Evolutionary conservation across 1,140 invertebrate species (phyloP).

Genomic region (Drosophila kepulauana): DNA sequence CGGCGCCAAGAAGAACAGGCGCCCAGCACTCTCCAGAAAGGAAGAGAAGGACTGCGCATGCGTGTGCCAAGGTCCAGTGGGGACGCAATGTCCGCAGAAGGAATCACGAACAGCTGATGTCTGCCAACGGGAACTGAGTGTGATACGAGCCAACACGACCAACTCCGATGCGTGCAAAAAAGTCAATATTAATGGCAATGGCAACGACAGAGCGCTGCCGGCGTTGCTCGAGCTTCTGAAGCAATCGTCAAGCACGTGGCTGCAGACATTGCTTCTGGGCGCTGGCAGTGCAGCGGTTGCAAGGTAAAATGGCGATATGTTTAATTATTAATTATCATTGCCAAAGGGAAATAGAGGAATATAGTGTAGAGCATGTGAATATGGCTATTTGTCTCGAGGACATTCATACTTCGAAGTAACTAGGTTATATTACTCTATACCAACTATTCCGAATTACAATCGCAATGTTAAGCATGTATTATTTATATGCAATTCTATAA

Average conservation of each 20-base stretch:
- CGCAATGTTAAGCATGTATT: too few species aligned
- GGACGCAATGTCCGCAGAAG: slow-evolving; percentile 52
- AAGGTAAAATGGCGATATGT: slow-evolving; percentile 43
- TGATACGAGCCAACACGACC: not conserved
- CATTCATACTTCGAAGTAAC: too few species aligned
- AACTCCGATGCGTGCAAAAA: slow-evolving; percentile 5
- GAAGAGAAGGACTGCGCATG: slow-evolving; percentile 60
- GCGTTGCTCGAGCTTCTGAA: slow-evolving; percentile 69
- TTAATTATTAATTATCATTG: not conserved
- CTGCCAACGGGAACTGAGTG: slow-evolving; percentile 37
- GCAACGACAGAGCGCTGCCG: slow-evolving; percentile 45
- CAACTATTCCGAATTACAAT: too few species aligned
- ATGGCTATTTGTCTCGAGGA: too few species aligned
- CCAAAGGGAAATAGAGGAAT: too few species aligned
- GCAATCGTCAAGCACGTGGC: slow-evolving; percentile 66
- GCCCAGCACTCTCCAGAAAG: slow-evolving; percentile 58
- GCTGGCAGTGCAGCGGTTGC: slow-evolving; percentile 56
- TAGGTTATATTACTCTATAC: too few species aligned
- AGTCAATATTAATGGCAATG: slow-evolving; percentile 45
- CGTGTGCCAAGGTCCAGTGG: slow-evolving; percentile 51
- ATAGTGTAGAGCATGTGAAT: too few species aligned
- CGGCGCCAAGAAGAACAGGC: slow-evolving; percentile 78
- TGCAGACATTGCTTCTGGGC: slow-evolving; percentile 67
- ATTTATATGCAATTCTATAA: too few species aligned
- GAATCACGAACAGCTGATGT: slow-evolving; percentile 51